Evolutionary conservation across 2,797 vertebrate genomes (phyloP).

Genomic region (Cyclopterus lumpus): DNA sequence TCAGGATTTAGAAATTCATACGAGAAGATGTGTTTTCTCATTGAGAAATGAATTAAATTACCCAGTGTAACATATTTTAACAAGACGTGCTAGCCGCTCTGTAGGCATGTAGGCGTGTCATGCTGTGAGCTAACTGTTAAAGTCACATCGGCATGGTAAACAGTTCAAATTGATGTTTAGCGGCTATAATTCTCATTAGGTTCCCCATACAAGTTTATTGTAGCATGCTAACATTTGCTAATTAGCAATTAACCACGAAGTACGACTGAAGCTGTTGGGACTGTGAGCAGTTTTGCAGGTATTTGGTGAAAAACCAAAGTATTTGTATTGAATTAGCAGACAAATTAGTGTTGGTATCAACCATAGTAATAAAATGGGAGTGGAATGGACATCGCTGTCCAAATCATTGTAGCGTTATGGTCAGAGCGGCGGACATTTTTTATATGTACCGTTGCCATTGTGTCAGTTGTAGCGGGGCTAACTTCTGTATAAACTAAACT

Average conservation of each 20-base stretch:
- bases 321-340: too few species aligned
- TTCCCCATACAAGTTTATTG: background rate
- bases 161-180: background rate
- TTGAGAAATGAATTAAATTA: background rate
- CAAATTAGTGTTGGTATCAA: too few species aligned
- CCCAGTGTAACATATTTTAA: background rate
- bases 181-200: background rate
- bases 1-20: background rate
- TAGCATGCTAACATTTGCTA: background rate
- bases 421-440: background rate
- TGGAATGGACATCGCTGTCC: background rate
- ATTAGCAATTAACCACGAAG: background rate
- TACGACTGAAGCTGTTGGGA: too few species aligned
- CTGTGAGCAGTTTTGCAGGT: too few species aligned
- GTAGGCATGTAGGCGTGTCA: too few species aligned
- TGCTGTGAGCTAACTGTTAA: background rate
- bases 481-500: background rate
- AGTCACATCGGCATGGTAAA: background rate
- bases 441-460: background rate
- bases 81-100: background rate
- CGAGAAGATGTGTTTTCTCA: background rate
- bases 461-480: background rate
- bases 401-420: background rate
- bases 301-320: too few species aligned
- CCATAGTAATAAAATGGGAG: background rate